Percentiles rank a stretch among this genome's conserved stretches.
Evolutionary conservation across 2,797 vertebrate species (phyloP).

Genomic region (Rhinogobio ventralis): DNA sequence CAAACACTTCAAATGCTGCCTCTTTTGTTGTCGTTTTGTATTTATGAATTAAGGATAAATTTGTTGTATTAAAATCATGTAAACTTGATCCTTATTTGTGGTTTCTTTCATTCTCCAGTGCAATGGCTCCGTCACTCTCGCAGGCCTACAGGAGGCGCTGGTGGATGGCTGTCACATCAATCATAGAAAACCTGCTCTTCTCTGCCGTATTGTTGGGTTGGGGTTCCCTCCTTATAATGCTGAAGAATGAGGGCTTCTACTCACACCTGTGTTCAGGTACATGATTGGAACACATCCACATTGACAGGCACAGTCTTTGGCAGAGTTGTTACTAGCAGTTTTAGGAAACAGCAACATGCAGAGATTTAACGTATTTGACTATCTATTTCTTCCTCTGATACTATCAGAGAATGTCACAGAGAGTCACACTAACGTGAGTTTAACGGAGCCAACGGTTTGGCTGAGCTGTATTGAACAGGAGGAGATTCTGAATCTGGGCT

Average conservation of each 20-base stretch:
- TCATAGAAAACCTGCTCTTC: conserved; percentile 88
- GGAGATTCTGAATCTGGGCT: conserved; percentile 85
- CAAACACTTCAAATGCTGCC: not conserved
- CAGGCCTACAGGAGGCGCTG: conserved; percentile 84
- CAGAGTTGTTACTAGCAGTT: not conserved
- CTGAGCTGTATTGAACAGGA: conserved; percentile 84
- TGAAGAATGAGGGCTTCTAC: conserved; percentile 89
- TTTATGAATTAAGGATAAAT: not conserved
- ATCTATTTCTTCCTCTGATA: not conserved
- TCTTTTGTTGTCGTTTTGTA: not conserved
- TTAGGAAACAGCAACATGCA: not conserved
- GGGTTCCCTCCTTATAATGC: conserved; percentile 89
- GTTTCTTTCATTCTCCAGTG: not conserved
- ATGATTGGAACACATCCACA: not conserved
- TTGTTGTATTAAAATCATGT: not conserved
- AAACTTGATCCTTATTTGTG: not conserved
- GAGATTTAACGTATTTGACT: not conserved
- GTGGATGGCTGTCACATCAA: conserved; percentile 87
- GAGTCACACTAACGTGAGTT: conserved; percentile 49
- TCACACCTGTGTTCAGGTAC: conserved; percentile 83
- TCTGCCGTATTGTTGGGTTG: conserved; percentile 89
- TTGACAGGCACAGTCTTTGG: not conserved
- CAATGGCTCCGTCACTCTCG: conserved; percentile 84
- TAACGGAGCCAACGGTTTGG: conserved; percentile 54
- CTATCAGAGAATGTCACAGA: conserved; percentile 67